phyloP scores from a whole-genome alignment of 1,140 invertebrate species.

The Magallana ariakensis region DNA sequence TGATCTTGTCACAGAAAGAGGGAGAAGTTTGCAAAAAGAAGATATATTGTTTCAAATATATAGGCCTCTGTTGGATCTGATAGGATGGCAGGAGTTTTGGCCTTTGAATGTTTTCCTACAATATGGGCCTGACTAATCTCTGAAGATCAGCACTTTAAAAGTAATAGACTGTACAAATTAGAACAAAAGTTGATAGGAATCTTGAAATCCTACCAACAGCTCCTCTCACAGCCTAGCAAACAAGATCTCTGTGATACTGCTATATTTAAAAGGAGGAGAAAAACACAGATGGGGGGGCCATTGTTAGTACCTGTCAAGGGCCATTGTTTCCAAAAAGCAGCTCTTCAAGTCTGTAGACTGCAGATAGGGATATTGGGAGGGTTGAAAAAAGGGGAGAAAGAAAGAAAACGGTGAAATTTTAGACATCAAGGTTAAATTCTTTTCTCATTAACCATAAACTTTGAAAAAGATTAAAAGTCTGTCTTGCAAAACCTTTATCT shows the following conservation, averaged over 20 bases:
- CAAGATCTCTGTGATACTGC: neutral
- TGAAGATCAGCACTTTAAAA: slow-evolving; percentile 12
- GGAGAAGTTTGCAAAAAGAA: slow-evolving; percentile 21
- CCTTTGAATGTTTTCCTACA: slow-evolving; percentile 4
- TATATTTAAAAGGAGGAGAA: neutral
- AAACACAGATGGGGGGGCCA: neutral
- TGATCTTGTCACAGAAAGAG: neutral
- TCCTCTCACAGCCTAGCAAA: neutral
- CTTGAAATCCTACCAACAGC: slow-evolving; percentile 14
- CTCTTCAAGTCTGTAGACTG: neutral
- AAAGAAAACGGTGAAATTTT: slow-evolving; percentile 7
- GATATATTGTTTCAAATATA: slow-evolving; percentile 31
- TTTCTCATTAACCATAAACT: slow-evolving; percentile 34
- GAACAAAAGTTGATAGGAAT: slow-evolving; percentile 21
- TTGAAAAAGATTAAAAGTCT: slow-evolving; percentile 30
- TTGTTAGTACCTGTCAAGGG: neutral
- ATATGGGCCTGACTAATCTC: neutral
- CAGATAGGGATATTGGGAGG: neutral
- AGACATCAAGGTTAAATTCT: slow-evolving; percentile 28
- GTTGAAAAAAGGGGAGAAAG: neutral
- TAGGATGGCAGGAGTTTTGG: neutral
- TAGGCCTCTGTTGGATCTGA: slow-evolving; percentile 6
- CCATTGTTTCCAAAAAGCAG: neutral
- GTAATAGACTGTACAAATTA: slow-evolving; percentile 38
- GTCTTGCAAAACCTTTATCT: slow-evolving; percentile 27